A percentile compares a stretch with the other conserved stretches of the same genome.
These are phyloP conservation scores for Sesamia nonagrioides DNA, from an alignment of 1,140 invertebrate genomes.

Conservation along the genomic window DNA sequence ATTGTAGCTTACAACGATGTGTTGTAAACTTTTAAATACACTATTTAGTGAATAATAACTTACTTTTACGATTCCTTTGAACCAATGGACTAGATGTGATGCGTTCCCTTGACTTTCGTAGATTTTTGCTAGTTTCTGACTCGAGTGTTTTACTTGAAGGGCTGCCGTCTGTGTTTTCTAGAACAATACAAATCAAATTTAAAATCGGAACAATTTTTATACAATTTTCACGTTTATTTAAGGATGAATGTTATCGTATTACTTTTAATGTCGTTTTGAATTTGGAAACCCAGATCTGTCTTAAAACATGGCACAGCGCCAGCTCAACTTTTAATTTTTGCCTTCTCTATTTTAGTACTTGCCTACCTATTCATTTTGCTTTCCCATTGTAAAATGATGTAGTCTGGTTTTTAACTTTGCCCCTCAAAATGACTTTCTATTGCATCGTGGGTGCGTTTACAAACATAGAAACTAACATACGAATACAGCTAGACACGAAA, in stretches of 20 bases:
- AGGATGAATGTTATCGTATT: background rate
- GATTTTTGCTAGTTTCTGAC: slow-evolving; percentile 72
- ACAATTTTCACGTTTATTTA: background rate
- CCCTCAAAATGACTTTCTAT: too few species aligned
- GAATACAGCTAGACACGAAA: too few species aligned
- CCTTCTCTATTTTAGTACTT: background rate
- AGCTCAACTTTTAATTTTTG: background rate
- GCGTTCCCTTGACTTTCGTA: slow-evolving; percentile 76
- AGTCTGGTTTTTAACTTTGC: too few species aligned
- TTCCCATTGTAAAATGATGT: too few species aligned
- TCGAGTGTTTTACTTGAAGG: slow-evolving; percentile 74
- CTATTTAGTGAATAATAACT: too few species aligned
- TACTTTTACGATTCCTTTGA: slow-evolving; percentile 80
- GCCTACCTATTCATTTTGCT: background rate
- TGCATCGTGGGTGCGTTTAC: too few species aligned
- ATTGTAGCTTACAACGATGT: too few species aligned
- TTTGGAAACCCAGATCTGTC: background rate
- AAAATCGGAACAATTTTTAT: background rate
- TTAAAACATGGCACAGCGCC: background rate
- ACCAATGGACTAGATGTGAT: slow-evolving; percentile 76
- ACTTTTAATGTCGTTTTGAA: background rate
- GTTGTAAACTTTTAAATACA: too few species aligned
- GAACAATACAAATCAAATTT: background rate
- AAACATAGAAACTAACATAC: too few species aligned
- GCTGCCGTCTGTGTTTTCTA: slow-evolving; percentile 82